These are phyloP conservation scores for Drosophila nigritarsus DNA, from an alignment of 2,888 invertebrate genomes.

Conservation along the genomic window DNA sequence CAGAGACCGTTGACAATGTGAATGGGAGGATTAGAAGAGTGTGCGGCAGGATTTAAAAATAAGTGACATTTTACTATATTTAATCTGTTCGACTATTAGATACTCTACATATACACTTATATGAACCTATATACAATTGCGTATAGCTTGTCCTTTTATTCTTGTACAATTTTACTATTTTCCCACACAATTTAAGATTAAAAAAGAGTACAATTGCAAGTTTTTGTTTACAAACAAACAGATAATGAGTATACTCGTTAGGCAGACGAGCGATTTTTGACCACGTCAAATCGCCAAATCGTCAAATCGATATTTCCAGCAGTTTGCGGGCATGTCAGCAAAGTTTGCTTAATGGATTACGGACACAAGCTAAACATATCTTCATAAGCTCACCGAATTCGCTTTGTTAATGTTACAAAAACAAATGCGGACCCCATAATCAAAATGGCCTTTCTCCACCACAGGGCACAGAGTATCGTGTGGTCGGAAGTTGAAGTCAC, in stretches of 20 bases:
- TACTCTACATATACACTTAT: neutral
- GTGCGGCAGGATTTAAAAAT: constrained; percentile 4
- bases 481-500: neutral
- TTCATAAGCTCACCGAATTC: neutral
- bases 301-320: neutral
- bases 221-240: neutral
- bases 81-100: neutral
- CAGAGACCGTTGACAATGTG: constrained; percentile 19
- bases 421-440: neutral
- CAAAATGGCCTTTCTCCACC: neutral
- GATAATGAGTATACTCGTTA: neutral
- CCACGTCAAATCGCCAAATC: neutral
- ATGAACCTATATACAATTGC: neutral
- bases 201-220: neutral
- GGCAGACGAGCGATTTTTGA: neutral
- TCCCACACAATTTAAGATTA: neutral
- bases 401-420: neutral
- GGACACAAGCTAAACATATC: neutral
- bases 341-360: neutral
- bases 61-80: constrained; percentile 3
- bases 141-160: neutral
- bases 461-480: neutral
- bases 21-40: neutral
- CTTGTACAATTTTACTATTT: neutral
- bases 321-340: neutral